Conservation (phyloP, 2,113 vertebrate species). For the Paraplagusia blochii region DNA sequence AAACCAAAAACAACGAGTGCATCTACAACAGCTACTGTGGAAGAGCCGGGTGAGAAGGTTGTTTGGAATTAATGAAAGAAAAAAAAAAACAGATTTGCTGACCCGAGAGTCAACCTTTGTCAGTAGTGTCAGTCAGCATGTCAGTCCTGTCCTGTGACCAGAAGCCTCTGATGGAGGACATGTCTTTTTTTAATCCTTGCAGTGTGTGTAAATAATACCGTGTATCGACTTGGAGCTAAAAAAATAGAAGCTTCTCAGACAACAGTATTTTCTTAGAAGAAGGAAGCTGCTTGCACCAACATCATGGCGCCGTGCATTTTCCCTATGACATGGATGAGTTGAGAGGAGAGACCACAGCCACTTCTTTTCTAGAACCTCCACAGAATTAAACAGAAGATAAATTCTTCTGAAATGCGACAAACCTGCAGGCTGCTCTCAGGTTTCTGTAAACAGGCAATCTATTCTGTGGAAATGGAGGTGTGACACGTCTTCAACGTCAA, state of each 20-base stretch:
- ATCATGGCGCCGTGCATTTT: not conserved
- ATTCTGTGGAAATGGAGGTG: constrained; percentile 1
- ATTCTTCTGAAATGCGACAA: constrained; percentile 28
- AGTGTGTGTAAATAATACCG: too few species aligned
- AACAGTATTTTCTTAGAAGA: not conserved
- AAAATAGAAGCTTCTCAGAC: too few species aligned
- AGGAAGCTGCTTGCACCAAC: not conserved
- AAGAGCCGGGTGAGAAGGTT: too few species aligned
- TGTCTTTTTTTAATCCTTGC: too few species aligned
- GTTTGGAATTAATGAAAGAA: constrained; percentile 20
- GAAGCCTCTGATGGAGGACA: too few species aligned
- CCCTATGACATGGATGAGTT: not conserved
- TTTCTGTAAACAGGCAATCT: constrained; percentile 36
- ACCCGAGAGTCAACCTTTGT: constrained; percentile 30
- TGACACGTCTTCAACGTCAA: not conserved
- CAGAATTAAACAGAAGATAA: constrained; percentile 49
- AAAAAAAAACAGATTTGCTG: constrained; percentile 32
- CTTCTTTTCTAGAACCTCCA: constrained; percentile 40
- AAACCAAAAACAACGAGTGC: too few species aligned
- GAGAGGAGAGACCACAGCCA: constrained; percentile 38
- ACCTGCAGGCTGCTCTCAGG: constrained; percentile 14
- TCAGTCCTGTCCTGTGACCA: too few species aligned
- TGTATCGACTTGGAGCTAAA: too few species aligned
- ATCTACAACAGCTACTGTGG: too few species aligned
- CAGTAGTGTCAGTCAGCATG: too few species aligned